These are phyloP conservation scores for Pocillopora grandis DNA, from an alignment of 92 coral and sea anemone genomes.

Conservation along the genomic window DNA sequence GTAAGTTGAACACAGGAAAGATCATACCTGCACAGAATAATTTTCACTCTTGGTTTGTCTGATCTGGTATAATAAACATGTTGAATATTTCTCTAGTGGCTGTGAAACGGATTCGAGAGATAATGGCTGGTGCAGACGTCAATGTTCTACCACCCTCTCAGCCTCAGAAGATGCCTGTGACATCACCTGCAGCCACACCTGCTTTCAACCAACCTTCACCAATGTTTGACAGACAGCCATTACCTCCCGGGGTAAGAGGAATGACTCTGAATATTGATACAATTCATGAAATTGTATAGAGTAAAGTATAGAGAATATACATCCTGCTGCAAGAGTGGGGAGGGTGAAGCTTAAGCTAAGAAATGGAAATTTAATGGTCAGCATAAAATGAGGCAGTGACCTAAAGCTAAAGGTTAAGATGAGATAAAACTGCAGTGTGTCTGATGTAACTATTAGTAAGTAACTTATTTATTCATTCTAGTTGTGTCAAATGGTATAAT, in stretches of 20 bases:
- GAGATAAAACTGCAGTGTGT: no score
- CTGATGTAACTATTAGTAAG: no score
- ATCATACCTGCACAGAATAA: not conserved
- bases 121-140: conserved; percentile 72
- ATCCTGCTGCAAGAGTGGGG: no score
- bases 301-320: no score
- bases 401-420: no score
- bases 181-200: conserved; percentile 39
- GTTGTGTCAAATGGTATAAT: no score
- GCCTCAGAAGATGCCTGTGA: conserved; percentile 38
- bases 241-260: conserved; percentile 77
- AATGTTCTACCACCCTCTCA: conserved; percentile 38
- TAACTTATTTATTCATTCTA: no score
- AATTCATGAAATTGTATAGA: no score
- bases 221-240: conserved; percentile 55
- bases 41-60: not conserved
- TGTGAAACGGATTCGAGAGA: conserved; percentile 76
- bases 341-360: no score
- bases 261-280: not conserved
- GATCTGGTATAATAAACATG: not conserved
- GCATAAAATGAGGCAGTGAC: no score
- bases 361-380: no score
- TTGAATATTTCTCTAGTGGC: conserved; percentile 63
- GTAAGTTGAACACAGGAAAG: conserved; percentile 45
- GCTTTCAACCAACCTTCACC: conserved; percentile 53